phyloP scores from a whole-genome alignment of 1,140 invertebrate species.

The Calephelis virginiensis region DNA sequence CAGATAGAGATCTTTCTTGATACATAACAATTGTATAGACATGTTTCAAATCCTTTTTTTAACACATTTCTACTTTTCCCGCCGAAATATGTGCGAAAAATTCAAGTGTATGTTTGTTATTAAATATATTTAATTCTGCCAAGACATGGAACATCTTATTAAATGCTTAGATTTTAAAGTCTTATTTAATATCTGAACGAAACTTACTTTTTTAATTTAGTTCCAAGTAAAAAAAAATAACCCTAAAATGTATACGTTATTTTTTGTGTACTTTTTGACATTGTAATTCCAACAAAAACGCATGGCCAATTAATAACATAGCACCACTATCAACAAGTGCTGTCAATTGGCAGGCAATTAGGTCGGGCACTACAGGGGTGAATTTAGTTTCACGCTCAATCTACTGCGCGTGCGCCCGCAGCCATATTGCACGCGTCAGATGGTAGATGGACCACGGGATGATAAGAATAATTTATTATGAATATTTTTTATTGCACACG shows the following conservation, averaged over 20 bases:
- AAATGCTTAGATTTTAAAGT: too few relatives aligned
- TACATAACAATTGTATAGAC: background rate
- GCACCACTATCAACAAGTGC: slow-evolving; percentile 40
- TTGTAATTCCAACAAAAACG: background rate
- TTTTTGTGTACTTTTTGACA: background rate
- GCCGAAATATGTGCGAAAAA: background rate
- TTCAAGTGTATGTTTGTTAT: too few relatives aligned
- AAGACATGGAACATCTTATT: too few relatives aligned
- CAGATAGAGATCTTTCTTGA: slow-evolving; percentile 17
- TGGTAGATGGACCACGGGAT: slow-evolving; percentile 52
- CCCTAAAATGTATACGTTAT: too few relatives aligned
- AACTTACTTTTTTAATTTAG: too few relatives aligned
- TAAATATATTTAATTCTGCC: too few relatives aligned
- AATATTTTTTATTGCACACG: slow-evolving; percentile 37
- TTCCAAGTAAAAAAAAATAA: too few relatives aligned
- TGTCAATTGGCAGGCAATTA: slow-evolving; percentile 72
- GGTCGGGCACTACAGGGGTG: slow-evolving; percentile 60
- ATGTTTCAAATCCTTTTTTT: background rate
- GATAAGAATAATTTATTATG: slow-evolving; percentile 59
- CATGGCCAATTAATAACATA: slow-evolving; percentile 37
- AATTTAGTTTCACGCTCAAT: slow-evolving; percentile 78
- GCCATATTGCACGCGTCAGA: slow-evolving; percentile 77
- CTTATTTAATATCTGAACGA: too few relatives aligned
- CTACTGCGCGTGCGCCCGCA: slow-evolving; percentile 69
- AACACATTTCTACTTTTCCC: too few relatives aligned